Base-by-base conservation (phyloP, 2,888 invertebrate genomes). In the Sialis lutaria region DNA sequence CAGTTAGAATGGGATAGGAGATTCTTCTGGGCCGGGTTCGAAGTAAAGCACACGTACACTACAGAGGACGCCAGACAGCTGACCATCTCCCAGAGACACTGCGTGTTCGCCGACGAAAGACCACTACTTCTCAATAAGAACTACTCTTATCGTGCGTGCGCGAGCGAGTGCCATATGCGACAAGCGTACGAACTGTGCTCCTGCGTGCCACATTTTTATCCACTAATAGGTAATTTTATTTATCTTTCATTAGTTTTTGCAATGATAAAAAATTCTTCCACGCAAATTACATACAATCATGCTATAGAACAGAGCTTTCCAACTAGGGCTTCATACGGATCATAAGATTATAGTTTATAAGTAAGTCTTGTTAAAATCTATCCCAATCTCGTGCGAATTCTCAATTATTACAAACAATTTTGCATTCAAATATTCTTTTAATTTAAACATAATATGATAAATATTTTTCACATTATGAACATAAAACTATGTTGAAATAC, bases 11-110 rank as follows among this genome's bases (percentile, higher is more conserved):
- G 83, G 83, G 74, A 76, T 41, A 72, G 69, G 7, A 66, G 69
- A 12, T 73, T 78, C 2, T 69, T 72, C 51, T 72, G 70, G 54
- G 72, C 79, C 1, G 72, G 73, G 0, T 79, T 85, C 58, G 79
- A 80, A 0, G 77, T 82, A 30, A 82, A 82, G 56, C 77, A 81
- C 58, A 84, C 84, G 0, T 83, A 83, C 59, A 84, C 84, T 0
- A 84, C 83, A 0, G 73, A 75, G 48, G 82, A 83, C 57, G 82
- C 83, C 0, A 68, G 75, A 1, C 83, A 84, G 55, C 64, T 87
- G 41, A 67, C 70, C 1, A 69, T 75, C 8, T 72, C 72, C 2
- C 85, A 86, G 59, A 64, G 87, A 7, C 74, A 79, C 46, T 87
- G 87, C 55, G 73, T 82, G 33, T 85, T 82, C 56, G 68, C 73